Base-by-base conservation (phyloP, 2,888 invertebrate genomes). In the Agrotis segetum region DNA sequence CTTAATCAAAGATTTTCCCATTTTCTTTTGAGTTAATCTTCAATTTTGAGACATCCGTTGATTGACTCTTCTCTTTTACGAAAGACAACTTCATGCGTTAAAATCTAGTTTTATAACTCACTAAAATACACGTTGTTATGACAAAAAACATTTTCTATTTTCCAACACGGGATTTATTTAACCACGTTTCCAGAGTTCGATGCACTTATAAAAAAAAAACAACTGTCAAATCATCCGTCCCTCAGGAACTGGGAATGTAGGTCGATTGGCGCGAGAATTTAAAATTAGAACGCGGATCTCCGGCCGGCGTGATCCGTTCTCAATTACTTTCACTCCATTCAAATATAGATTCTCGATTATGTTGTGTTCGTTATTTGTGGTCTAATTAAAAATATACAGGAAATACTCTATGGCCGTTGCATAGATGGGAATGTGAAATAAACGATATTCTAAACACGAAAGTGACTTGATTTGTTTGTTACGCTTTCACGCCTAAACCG, bases 191-290 rank as follows among this genome's bases (percentile, higher is more conserved):
- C 62, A 9, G 70, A 75, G 82, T 79, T 81, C 79, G 63, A 53
- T 69, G 79, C 66, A 76, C 81, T 68, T 62, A 65, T 63, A 67
- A 75, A 81, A 77, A 58, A 77, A 72, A 52, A 50, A 29, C 11
- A 40, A 17, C 67, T 79, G 79, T 82, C 79, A 77, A 77, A 75
- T 59, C 58, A 78, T n/a, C 52, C 75, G 75, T 82, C 79, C 81
- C 83, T 77, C 82, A 73, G 81, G 71, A 78, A 69, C 77, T 71
- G 74, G 71, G 85, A 87, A 91, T 87, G 79, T 90, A 87, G 90
- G 90, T 89, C 90, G 87, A 85, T 86, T 87, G 88, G 85, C 86
- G 86, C 84, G 81, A 83, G 83, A 83, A 81, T 86, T 87, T 89
- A 88, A 88, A 90, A 88, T 83, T 88, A 89, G 89, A 89, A 85